A percentile compares a stretch with the other conserved stretches of the same genome.
These are phyloP conservation scores for Bos indicus DNA, from an alignment of 2,113 vertebrate species.

Conservation along the genomic window DNA sequence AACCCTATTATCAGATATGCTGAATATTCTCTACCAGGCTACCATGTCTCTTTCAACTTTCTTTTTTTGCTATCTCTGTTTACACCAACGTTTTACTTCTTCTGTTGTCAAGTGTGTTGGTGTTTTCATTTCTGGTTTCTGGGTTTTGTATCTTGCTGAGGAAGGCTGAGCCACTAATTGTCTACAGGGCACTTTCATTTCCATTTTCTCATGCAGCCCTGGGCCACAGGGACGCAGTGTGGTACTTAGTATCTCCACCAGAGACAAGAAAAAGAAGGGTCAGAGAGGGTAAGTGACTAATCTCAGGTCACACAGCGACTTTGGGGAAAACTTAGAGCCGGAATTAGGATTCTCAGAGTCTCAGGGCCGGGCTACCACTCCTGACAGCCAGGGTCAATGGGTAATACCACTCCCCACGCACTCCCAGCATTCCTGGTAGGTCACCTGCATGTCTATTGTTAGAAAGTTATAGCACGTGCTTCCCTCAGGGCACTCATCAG, in stretches of 20 bases:
- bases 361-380: not conserved
- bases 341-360: not conserved
- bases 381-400: not conserved
- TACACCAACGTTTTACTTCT: not conserved
- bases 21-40: not conserved
- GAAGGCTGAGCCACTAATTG: not conserved
- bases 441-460: not conserved
- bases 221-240: not conserved
- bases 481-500: not conserved
- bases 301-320: not conserved
- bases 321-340: not conserved
- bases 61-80: not conserved
- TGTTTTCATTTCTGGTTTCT: constrained; percentile 13
- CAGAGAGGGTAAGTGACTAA: not conserved
- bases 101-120: not conserved
- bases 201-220: not conserved
- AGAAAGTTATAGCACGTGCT: not conserved
- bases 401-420: not conserved
- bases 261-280: constrained; percentile 34
- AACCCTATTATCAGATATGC: not conserved
- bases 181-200: constrained; percentile 52
- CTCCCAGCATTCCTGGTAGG: no score
- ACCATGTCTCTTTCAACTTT: not conserved
- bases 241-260: not conserved
- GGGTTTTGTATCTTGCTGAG: not conserved